phyloP scores from a whole-genome alignment of 2,888 invertebrate genomes.

The Campoletis raptor region DNA sequence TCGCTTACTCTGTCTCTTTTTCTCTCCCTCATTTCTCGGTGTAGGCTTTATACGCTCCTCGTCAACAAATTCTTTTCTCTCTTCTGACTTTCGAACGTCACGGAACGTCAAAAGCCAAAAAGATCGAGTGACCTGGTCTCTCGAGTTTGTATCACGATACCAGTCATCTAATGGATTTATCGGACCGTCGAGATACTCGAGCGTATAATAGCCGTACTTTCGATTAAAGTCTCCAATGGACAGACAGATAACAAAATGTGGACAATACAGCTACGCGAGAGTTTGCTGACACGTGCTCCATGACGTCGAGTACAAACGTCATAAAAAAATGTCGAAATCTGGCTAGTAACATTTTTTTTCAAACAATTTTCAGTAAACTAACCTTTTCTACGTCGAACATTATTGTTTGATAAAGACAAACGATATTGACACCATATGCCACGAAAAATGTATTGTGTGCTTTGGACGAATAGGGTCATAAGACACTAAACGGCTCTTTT shows the following conservation, averaged over 20 bases:
- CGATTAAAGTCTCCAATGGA: constrained; percentile 50
- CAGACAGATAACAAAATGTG: constrained; percentile 71
- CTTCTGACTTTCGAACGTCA: constrained; percentile 46
- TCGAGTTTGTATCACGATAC: constrained; percentile 69
- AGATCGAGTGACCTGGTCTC: constrained; percentile 58
- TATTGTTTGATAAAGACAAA: not conserved
- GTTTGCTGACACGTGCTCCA: constrained; percentile 23
- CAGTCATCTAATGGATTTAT: constrained; percentile 79
- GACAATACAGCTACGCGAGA: constrained; percentile 72
- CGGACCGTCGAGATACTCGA: constrained; percentile 71
- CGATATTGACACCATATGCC: not conserved
- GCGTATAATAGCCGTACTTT: constrained; percentile 23
- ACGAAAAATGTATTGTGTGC: not conserved
- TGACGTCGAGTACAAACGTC: not conserved
- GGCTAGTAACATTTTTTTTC: not conserved
- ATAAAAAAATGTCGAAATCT: not conserved
- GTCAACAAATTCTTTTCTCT: constrained; percentile 50
- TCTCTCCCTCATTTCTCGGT: not conserved
- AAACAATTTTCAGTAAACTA: not conserved
- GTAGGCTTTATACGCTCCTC: constrained; percentile 22
- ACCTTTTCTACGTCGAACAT: not conserved
- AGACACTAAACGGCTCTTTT: not conserved
- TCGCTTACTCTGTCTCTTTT: constrained; percentile 41
- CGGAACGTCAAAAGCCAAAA: constrained; percentile 58
- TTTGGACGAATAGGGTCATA: not conserved